Evolutionary conservation across 1,140 invertebrate species (phyloP), one percentile per base, ranked within the genome.

Genomic region (Periplaneta americana): DNA sequence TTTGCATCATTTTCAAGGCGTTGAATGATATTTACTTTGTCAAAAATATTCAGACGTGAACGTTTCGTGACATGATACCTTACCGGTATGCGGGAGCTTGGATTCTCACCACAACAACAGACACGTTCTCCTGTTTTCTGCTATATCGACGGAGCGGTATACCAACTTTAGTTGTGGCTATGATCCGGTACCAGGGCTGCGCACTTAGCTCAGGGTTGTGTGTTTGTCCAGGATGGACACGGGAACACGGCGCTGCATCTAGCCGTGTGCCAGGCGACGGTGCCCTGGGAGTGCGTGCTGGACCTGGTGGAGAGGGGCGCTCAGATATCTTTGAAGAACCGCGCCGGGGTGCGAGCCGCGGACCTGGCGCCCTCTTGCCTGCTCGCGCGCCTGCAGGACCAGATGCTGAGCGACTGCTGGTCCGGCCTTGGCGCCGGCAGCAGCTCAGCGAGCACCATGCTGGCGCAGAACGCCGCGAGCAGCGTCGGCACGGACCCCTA

Each of bases 241-340:
- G 91, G 91, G 22, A 90, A 90, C 84, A 91, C 91, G 8, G 91
- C 91, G 0, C 87, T 92, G 1, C 91, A 92, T 84, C 84, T 92
- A 36, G 90, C 89, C 37, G 88, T 89, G 28, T 88, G 88, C 78
- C 89, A 90, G 83, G 87, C 88, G 18, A 87, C 87, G 74, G 88
- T 91, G 32, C 89, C 89, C 31, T 88, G 88, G 87, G 88, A 91
- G 74, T 90, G 90, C 82, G 88, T 91, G 32, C 85, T 89, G 28
- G 86, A 90, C 82, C 86, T 93, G 78, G 83, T 92, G 80, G 89
- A 91, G 84, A 86, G 87, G 78, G 91, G 91, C 37, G 91, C 88
- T 11, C 87, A 88, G 83, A 88, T 92, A 36, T 85, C 87, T 34
- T 78, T 87, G 15, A 83, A 83, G 18, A 92, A 92, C 85, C 85